Evolutionary conservation across 2,797 vertebrate genomes (phyloP).

Genomic region (Remorina albescens): DNA sequence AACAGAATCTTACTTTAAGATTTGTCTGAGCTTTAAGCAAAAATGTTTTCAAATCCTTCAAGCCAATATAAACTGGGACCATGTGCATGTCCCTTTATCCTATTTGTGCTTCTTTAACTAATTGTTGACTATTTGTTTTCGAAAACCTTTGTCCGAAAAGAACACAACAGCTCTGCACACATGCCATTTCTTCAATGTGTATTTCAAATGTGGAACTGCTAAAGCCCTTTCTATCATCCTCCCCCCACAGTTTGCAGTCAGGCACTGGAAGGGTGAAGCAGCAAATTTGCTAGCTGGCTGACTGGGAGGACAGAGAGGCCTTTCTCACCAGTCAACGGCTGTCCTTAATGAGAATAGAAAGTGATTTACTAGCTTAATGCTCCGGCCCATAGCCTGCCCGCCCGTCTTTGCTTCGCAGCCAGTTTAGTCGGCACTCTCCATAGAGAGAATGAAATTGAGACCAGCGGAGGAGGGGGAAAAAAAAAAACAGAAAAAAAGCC

Average conservation of each 20-base stretch:
- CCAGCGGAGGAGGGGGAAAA: conserved; percentile 6
- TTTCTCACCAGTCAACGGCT: conserved; percentile 81
- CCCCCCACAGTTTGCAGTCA: conserved; percentile 51
- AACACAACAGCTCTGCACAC: not conserved
- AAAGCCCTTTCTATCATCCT: conserved; percentile 18
- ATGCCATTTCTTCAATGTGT: conserved; percentile 5
- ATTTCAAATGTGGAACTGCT: conserved; percentile 27
- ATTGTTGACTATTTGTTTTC: not conserved
- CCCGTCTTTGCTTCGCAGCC: conserved; percentile 64
- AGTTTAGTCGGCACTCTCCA: conserved; percentile 58
- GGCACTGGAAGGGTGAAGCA: conserved; percentile 71
- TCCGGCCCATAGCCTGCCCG: conserved; percentile 69
- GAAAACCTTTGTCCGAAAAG: not conserved
- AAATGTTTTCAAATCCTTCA: not conserved
- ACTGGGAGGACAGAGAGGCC: conserved; percentile 81
- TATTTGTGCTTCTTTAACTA: not conserved
- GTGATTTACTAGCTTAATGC: conserved; percentile 84
- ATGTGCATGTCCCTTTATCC: not conserved
- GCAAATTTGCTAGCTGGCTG: conserved; percentile 79
- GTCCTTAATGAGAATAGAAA: conserved; percentile 85
- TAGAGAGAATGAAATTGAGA: conserved; percentile 63
- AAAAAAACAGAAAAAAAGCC: conserved; percentile 7
- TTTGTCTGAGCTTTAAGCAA: not conserved
- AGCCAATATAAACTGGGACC: not conserved
- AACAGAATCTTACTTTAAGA: no score